These are phyloP conservation scores for Sphaerophoria rueppellii DNA, from an alignment of 2,888 invertebrate species.

Conservation along the genomic window DNA sequence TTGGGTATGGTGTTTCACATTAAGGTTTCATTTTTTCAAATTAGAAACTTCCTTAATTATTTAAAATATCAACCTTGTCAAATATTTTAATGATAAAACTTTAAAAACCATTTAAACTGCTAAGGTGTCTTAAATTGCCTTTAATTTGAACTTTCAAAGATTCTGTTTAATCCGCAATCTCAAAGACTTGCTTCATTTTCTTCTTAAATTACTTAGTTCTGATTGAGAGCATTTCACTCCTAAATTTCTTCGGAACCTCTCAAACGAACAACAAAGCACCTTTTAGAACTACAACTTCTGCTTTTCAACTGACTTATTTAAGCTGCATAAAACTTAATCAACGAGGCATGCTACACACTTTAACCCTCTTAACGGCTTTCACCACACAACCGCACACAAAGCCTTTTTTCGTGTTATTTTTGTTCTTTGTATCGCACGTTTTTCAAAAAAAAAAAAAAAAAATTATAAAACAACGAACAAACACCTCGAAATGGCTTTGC, in stretches of 20 bases:
- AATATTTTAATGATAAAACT: no score
- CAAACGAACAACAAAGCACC: background rate
- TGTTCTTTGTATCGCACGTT: background rate
- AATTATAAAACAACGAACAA: background rate
- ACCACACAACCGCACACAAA: background rate
- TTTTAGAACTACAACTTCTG: constrained; percentile 9
- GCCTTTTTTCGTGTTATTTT: background rate
- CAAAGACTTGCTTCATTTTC: no score
- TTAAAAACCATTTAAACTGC: no score
- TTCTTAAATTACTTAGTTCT: background rate
- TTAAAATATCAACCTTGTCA: no score
- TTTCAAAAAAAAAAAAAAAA: background rate
- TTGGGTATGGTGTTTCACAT: no score
- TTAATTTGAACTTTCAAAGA: no score
- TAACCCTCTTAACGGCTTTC: constrained; percentile 9
- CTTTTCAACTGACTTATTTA: background rate
- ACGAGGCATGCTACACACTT: constrained; percentile 12
- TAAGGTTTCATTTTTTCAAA: no score
- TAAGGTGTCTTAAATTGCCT: no score
- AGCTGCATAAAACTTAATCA: background rate
- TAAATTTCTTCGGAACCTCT: background rate
- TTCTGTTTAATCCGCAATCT: no score
- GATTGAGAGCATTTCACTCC: background rate
- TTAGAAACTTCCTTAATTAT: no score
- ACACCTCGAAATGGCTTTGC: background rate